Percentiles rank a stretch among this genome's conserved stretches.
Evolutionary conservation across 1,140 invertebrate genomes (phyloP).

Genomic region (Sarcophaga peregrina): DNA sequence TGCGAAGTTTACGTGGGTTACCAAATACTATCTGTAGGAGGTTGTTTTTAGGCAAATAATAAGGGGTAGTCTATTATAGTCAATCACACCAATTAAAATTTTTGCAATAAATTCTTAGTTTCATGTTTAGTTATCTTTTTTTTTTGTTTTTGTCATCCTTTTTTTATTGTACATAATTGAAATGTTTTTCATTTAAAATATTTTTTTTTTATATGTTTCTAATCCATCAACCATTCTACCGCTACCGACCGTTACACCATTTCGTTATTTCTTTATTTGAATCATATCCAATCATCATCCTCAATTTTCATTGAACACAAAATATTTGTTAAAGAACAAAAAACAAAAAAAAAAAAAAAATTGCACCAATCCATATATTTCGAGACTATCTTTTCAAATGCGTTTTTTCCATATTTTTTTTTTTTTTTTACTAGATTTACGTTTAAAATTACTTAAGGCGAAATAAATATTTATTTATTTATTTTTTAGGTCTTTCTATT

Average conservation of each 20-base stretch:
- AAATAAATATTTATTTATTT: no score
- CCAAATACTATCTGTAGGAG: background rate
- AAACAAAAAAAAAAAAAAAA: no score
- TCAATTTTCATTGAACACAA: background rate
- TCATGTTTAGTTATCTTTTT: no score
- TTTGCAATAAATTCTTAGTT: background rate
- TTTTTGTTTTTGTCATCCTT: background rate
- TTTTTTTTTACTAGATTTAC: background rate
- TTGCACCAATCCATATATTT: background rate
- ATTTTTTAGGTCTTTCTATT: no score
- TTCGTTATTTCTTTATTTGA: background rate
- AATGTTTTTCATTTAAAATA: background rate
- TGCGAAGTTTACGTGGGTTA: background rate
- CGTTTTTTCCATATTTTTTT: slow-evolving; percentile 6
- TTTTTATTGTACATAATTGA: background rate
- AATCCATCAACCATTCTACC: background rate
- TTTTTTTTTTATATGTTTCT: background rate
- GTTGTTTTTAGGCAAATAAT: slow-evolving; percentile 8
- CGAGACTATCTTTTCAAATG: slow-evolving; percentile 44
- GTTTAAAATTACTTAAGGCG: no score
- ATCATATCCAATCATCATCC: background rate
- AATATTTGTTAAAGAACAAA: no score
- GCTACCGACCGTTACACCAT: background rate
- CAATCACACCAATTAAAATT: background rate
- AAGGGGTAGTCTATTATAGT: background rate